Conservation (phyloP, 2,113 vertebrate genomes). For the Lota lota region DNA sequence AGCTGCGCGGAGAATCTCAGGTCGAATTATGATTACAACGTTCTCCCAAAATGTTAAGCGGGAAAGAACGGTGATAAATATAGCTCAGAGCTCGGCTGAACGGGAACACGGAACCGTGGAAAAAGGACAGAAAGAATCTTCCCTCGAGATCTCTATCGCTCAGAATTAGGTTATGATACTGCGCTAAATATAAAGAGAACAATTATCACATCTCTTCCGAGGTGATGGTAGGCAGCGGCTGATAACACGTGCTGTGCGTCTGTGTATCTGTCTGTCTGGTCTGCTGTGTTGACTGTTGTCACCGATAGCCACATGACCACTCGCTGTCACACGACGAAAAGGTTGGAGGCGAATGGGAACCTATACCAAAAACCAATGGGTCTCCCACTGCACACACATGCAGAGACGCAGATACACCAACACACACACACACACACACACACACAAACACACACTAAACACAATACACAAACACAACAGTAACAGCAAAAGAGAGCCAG, state of each 20-base stretch:
- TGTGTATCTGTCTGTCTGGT: neutral
- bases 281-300: conserved; percentile 18
- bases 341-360: neutral
- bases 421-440: neutral
- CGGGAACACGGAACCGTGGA: conserved; percentile 43
- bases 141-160: conserved; percentile 59
- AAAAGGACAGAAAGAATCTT: conserved; percentile 47
- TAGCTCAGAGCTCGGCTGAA: conserved; percentile 55
- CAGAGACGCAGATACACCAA: neutral
- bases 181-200: conserved; percentile 43
- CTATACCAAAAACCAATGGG: too few species aligned
- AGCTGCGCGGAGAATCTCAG: conserved; percentile 69
- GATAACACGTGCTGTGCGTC: neutral
- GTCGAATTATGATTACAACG: conserved; percentile 73
- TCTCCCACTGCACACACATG: neutral
- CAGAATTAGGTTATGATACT: conserved; percentile 68
- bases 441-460: neutral
- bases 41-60: conserved; percentile 61
- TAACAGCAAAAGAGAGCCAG: conserved; percentile 2
- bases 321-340: too few species aligned
- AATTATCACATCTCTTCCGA: conserved; percentile 54
- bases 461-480: neutral
- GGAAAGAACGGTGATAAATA: conserved; percentile 55
- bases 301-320: conserved; percentile 14
- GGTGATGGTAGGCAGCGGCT: conserved; percentile 49